Base-by-base conservation (phyloP, 2,888 invertebrate genomes). In the Ecliptopera silaceata region DNA sequence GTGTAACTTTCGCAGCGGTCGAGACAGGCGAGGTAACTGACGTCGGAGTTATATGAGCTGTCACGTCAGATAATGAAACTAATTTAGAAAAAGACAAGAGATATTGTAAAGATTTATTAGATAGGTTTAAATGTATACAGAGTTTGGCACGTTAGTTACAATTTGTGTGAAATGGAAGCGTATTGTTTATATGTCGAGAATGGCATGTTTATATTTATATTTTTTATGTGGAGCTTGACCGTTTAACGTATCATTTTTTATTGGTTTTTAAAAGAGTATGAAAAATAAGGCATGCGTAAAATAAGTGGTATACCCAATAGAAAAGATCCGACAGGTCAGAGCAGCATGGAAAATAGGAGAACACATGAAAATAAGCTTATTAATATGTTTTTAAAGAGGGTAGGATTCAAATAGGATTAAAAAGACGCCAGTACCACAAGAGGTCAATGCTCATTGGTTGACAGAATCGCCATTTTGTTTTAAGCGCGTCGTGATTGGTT, bases 11-110 rank as follows among this genome's bases (percentile, higher is more conserved):
- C 56, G 82, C 84, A 38, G 87, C 80, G 34, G 85, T 84, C 2
- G 90, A 81, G 22, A 90, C 80, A n/a, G 91, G 86, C 48, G 91
- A 87, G 58, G 91, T 89, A 63, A 86, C 80, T 22, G 88, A 88
- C 20, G 89, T 89, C 45, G 91, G 88, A 11, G 92, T 88, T 75
- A 92, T 92, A 74, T 91, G 85, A 63, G 92, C 90, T 72, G 91
- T 88, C 65, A 91, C 91, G 74, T 92, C 93, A 71, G 92, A 89
- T 63, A 93, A 87, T 71, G 93, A 92, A 66, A 92, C 92, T 88
- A 72, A 55, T 54, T 15, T 48, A 57, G 36, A 58, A 36, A 58
- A 58, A 58, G 44, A 49, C 53, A 58, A 1, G 43, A 52, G 51
- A 44, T 34, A 52, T 68, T 74, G 69, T 71, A 74, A 74, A 83